phyloP scores from a whole-genome alignment of 2,113 vertebrate genomes.

The Urocolius indicus region DNA sequence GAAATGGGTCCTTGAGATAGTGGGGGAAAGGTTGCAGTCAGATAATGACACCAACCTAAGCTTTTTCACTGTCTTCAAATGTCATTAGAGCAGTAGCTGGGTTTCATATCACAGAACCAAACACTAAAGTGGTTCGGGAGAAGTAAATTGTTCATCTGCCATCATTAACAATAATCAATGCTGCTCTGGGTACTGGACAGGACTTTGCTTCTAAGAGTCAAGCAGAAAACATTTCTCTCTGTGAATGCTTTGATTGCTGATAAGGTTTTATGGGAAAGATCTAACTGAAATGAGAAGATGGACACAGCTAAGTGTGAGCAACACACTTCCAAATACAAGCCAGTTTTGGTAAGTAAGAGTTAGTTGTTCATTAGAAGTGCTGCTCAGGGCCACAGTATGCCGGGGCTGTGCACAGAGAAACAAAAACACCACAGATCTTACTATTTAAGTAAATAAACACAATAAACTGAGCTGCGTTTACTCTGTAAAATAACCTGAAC shows the following conservation, averaged over 20 bases:
- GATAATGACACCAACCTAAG: neutral
- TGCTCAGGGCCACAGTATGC: neutral
- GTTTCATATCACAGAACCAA: neutral
- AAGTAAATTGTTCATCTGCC: neutral
- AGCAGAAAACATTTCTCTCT: neutral
- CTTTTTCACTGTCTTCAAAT: neutral
- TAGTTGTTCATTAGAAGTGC: neutral
- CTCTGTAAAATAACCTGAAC: neutral
- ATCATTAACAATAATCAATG: neutral
- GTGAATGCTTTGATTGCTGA: neutral
- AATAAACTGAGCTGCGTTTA: neutral
- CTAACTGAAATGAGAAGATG: neutral
- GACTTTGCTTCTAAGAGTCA: neutral
- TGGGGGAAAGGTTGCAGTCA: neutral
- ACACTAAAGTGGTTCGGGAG: rapidly evolving
- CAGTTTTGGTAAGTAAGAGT: neutral
- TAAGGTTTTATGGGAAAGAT: neutral
- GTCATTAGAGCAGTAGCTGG: neutral
- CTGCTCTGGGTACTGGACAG: rapidly evolving
- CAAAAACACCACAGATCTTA: neutral
- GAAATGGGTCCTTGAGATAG: neutral
- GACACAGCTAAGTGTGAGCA: neutral
- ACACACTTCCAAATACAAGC: neutral
- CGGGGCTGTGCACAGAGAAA: neutral
- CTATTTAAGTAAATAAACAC: neutral